These are phyloP conservation scores for Microplitis deprimator DNA, from an alignment of 2,888 invertebrate species.

Conservation along the genomic window DNA sequence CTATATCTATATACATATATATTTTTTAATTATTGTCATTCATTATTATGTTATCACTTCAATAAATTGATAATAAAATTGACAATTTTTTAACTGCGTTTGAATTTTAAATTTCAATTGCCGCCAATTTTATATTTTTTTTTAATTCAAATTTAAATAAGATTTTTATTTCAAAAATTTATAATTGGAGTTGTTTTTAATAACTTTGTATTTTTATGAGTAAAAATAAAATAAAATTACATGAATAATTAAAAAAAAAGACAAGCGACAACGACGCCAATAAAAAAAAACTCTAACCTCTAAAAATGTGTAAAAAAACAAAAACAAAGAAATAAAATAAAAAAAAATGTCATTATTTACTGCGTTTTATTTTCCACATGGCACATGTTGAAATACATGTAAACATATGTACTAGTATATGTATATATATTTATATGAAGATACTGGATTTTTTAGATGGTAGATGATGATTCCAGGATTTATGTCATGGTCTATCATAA, in stretches of 20 bases:
- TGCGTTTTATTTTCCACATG: neutral
- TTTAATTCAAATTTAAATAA: too few species aligned
- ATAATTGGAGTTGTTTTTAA: too few species aligned
- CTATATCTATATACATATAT: neutral
- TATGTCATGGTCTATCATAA: conserved; percentile 38
- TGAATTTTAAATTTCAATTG: too few species aligned
- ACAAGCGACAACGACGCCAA: neutral
- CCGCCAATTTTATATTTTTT: too few species aligned
- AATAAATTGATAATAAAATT: too few species aligned
- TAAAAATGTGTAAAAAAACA: neutral
- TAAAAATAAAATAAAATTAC: neutral
- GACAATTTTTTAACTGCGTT: too few species aligned
- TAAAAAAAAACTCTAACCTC: neutral
- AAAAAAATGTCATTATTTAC: neutral
- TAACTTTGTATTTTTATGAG: neutral
- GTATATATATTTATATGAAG: neutral
- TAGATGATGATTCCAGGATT: conserved; percentile 30
- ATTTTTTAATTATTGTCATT: neutral
- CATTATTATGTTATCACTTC: too few species aligned
- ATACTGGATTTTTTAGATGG: conserved; percentile 1
- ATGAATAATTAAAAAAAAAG: neutral
- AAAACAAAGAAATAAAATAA: neutral
- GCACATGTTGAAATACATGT: neutral
- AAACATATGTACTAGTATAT: neutral
- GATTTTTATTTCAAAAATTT: too few species aligned